A percentile compares a stretch with the other conserved stretches of the same genome.
Evolutionary conservation across 2,113 vertebrate species (phyloP).

Genomic region (Zosterops lateralis): DNA sequence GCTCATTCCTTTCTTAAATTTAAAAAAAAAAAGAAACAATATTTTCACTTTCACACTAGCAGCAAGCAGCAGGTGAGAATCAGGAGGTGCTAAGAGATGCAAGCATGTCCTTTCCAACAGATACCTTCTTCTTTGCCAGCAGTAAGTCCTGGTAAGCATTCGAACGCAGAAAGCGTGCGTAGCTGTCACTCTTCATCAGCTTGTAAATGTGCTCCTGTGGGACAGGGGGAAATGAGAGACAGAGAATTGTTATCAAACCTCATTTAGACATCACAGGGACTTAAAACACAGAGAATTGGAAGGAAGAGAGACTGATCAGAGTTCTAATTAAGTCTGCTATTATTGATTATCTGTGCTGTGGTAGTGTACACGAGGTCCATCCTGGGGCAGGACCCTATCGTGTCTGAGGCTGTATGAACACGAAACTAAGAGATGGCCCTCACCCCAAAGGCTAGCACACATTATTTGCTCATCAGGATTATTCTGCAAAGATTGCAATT

Average conservation of each 20-base stretch:
- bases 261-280: constrained; percentile 30
- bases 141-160: constrained; percentile 93
- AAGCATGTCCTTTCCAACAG: constrained; percentile 72
- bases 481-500: not conserved
- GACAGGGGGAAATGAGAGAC: constrained; percentile 10
- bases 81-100: constrained; percentile 69
- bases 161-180: constrained; percentile 93
- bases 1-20: constrained; percentile 36
- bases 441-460: not conserved
- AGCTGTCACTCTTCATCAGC: constrained; percentile 99
- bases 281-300: not conserved
- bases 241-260: constrained; percentile 48
- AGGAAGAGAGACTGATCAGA: constrained; percentile 24
- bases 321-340: constrained; percentile 49
- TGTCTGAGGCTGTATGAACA: not conserved
- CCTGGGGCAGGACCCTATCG: constrained; percentile 22
- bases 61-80: constrained; percentile 78
- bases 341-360: constrained; percentile 40
- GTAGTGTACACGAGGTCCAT: not conserved
- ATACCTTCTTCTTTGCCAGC: constrained; percentile 94
- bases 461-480: not conserved
- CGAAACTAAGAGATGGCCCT: not conserved
- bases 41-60: constrained; percentile 69
- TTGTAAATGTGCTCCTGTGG: constrained; percentile 96
- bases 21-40: constrained; percentile 39